Evolutionary conservation across 1,140 invertebrate species (phyloP), one percentile per base, ranked within the genome.

Genomic region (Lutraria rhynchaena): DNA sequence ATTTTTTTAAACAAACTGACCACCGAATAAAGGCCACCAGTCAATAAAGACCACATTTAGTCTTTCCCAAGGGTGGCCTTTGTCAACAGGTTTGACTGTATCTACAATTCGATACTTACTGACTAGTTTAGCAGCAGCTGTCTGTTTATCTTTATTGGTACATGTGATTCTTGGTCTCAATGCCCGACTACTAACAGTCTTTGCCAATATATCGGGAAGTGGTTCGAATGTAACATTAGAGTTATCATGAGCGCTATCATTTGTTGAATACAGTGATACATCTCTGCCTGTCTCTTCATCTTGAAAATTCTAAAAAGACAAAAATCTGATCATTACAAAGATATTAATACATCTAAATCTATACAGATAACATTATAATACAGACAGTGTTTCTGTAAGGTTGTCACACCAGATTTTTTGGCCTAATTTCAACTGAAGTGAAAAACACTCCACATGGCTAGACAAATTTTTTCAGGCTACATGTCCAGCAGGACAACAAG

Each of bases 161-260:
- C 83, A 86, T 13, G 76, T 82, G 33, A 90, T 90, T n/a, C 86
- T 60, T 65, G 89, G 89, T 70, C 89, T 78, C 19, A 89, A 82
- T 31, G 85, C 85, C 27, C 85, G 80, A 7, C 83, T 81, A 29
- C 82, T 44, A 17, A 87, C 82, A 35, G 84, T 77, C 61, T 89
- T 88, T 11, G 86, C 82, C 15, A 88, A 37, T 44, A 91, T 88
- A 63, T 91, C 89, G 58, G 90, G 90, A 22, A 91, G 69, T 13
- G 90, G 89, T 78, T 91, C 90, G 65, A 91, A 89, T 15, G 84
- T 87, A 2, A 91, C 85, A 63, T 82, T 81, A 27, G 73, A 74
- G 5, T 41, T 44, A 49, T 82, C 82, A 15, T 58, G 22, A n/a
- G 65, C 22, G 60, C 58, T 81, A 22, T 73, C 67, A 63, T 51